Evolutionary conservation across 2,888 invertebrate genomes (phyloP).

Genomic region (Alitta virens): DNA sequence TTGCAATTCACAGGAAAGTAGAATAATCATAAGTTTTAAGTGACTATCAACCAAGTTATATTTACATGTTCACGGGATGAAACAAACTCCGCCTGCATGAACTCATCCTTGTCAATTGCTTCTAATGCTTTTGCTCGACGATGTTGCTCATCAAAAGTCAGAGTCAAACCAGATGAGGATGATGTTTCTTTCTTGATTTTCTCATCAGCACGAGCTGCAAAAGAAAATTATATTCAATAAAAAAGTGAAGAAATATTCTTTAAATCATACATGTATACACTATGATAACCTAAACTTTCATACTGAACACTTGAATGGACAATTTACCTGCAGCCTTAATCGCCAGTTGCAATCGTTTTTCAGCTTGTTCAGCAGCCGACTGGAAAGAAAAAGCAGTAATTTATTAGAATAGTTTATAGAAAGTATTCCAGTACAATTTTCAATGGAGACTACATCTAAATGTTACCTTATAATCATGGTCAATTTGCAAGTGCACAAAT

Average conservation of each 20-base stretch:
- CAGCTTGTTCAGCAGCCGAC: not conserved
- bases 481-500: too few relatives aligned
- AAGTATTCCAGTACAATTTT: too few relatives aligned
- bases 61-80: not conserved
- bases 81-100: not conserved
- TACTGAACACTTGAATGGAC: too few relatives aligned
- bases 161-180: not conserved
- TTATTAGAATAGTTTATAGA: too few relatives aligned
- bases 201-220: not conserved
- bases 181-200: not conserved
- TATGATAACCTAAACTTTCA: too few relatives aligned
- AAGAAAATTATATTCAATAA: not conserved
- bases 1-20: too few relatives aligned
- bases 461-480: too few relatives aligned
- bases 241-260: not conserved
- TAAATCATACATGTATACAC: not conserved
- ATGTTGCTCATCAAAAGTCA: not conserved
- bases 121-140: not conserved
- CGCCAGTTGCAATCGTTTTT: not conserved
- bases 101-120: not conserved
- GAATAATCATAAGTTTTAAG: too few relatives aligned
- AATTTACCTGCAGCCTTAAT: constrained; percentile 1
- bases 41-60: too few relatives aligned
- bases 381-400: not conserved
- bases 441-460: too few relatives aligned